These are phyloP conservation scores for Mugil cephalus DNA, from an alignment of 2,113 vertebrate genomes.

Conservation along the genomic window DNA sequence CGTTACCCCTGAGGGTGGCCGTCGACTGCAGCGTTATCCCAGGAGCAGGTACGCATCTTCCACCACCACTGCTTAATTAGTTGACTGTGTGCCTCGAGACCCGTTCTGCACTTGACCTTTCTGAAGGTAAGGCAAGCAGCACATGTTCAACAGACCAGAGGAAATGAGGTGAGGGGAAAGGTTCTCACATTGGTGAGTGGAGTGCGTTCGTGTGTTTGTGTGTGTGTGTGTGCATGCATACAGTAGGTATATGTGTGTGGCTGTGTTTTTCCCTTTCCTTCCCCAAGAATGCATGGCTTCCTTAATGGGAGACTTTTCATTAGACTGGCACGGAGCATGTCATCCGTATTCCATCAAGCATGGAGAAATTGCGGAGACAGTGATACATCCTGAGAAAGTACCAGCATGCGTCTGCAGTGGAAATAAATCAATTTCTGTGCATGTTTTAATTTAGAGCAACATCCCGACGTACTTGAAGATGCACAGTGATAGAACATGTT, in stretches of 20 bases:
- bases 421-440: conserved; percentile 27
- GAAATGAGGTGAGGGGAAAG: conserved; percentile 70
- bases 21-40: conserved; percentile 53
- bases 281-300: conserved; percentile 21
- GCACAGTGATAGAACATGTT: conserved; percentile 34
- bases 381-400: conserved; percentile 37
- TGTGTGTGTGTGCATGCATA: conserved; percentile 30
- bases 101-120: conserved; percentile 82
- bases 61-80: conserved; percentile 77
- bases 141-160: conserved; percentile 75
- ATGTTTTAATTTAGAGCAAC: conserved; percentile 62
- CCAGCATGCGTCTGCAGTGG: conserved; percentile 24
- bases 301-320: conserved; percentile 70
- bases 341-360: conserved; percentile 52
- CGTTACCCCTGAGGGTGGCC: conserved; percentile 59
- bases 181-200: conserved; percentile 34
- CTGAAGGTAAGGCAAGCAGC: conserved; percentile 73
- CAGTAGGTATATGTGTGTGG: conserved; percentile 15
- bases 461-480: conserved; percentile 47
- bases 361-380: conserved; percentile 28
- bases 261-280: conserved; percentile 6
- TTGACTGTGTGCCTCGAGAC: conserved; percentile 71
- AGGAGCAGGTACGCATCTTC: conserved; percentile 66
- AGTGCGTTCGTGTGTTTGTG: conserved; percentile 13
- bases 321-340: conserved; percentile 49